Evolutionary conservation across 1,140 invertebrate genomes (phyloP).

Genomic region (Nasonia giraulti): DNA sequence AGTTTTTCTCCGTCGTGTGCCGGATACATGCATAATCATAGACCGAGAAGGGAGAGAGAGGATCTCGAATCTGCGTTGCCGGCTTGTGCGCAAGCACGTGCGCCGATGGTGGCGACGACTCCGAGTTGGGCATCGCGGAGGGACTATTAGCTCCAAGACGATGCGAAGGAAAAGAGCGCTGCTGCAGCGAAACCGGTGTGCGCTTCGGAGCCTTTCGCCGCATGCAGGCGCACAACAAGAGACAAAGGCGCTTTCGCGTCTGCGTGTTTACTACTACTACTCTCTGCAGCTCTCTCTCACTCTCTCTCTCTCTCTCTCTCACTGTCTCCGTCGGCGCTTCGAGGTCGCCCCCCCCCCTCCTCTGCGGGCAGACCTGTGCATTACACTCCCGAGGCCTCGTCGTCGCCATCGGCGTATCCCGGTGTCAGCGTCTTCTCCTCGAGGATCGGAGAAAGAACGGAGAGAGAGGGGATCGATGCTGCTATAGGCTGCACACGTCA

Average conservation of each 20-base stretch:
- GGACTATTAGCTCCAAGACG: neutral
- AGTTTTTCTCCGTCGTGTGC: neutral
- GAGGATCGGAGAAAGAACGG: neutral
- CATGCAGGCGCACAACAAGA: neutral
- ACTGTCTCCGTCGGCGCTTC: neutral
- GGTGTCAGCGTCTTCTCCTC: conserved; percentile 1
- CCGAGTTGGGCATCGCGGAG: neutral
- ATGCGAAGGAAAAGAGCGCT: neutral
- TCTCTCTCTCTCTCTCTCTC: neutral
- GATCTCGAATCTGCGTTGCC: no score
- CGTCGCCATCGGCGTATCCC: neutral
- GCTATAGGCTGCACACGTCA: neutral
- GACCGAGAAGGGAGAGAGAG: neutral
- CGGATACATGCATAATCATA: neutral
- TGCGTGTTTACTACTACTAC: conserved; percentile 16
- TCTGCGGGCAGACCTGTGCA: neutral
- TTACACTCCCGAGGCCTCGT: neutral
- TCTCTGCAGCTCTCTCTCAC: neutral
- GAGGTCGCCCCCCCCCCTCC: conserved; percentile 23
- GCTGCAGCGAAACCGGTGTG: neutral
- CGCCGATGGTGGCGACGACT: no score
- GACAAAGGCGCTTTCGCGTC: conserved; percentile 29
- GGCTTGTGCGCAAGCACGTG: neutral
- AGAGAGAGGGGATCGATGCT: conserved; percentile 41
- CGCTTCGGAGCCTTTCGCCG: neutral